Evolutionary conservation across 2,113 vertebrate species (phyloP).

Genomic region (Caranx ignobilis): DNA sequence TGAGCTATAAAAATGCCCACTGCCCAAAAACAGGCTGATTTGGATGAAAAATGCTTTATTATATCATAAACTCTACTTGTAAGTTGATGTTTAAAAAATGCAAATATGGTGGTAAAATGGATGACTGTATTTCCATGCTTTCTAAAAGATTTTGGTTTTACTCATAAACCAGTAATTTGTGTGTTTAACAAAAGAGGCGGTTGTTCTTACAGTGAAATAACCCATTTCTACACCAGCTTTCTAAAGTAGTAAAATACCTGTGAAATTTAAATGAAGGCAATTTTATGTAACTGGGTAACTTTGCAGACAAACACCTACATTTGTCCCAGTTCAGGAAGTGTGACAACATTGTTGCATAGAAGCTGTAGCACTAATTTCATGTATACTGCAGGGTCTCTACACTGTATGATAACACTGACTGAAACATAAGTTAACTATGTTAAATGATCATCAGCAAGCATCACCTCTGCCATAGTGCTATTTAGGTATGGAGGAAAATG

Average conservation of each 20-base stretch:
- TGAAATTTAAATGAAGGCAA: background rate
- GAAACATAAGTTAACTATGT: too few species aligned
- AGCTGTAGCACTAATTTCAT: too few species aligned
- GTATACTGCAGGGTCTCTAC: too few species aligned
- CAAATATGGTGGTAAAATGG: background rate
- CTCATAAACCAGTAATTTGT: background rate
- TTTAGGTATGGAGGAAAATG: too few species aligned
- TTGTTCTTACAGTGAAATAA: background rate
- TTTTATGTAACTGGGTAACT: background rate
- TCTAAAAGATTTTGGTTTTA: background rate
- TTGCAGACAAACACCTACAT: background rate
- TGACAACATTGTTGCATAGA: too few species aligned
- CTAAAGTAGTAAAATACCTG: background rate
- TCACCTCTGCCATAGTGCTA: too few species aligned
- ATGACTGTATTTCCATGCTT: background rate
- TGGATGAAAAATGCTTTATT: background rate
- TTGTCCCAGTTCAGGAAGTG: background rate
- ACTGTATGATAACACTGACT: too few species aligned
- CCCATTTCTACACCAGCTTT: background rate
- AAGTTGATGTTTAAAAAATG: background rate
- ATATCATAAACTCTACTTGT: background rate
- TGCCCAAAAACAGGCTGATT: background rate
- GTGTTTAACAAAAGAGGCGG: background rate
- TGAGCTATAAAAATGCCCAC: conserved; percentile 9
- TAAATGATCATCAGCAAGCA: too few species aligned